A percentile compares a stretch with the other conserved stretches of the same genome.
phyloP scores from a whole-genome alignment of 1,140 invertebrate species.

The Solenopsis invicta region DNA sequence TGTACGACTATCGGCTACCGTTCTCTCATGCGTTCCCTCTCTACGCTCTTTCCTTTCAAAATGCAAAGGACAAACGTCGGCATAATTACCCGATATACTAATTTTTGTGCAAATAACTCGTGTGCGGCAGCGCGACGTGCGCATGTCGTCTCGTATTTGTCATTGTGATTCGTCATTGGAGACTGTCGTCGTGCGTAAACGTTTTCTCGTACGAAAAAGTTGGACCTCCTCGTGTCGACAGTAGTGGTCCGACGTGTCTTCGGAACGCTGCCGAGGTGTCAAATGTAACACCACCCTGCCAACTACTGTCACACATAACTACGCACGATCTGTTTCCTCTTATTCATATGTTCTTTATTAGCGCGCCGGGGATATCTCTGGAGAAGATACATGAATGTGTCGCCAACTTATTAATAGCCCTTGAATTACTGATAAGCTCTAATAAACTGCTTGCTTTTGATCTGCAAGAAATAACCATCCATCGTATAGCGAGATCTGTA shows the following conservation, averaged over 20 bases:
- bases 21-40: neutral
- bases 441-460: neutral
- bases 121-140: constrained; percentile 52
- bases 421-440: constrained; percentile 26
- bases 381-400: neutral
- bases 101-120: constrained; percentile 70
- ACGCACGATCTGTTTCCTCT: constrained; percentile 79
- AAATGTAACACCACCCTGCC: constrained; percentile 85
- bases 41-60: neutral
- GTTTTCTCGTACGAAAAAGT: constrained; percentile 36
- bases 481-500: neutral
- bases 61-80: constrained; percentile 51
- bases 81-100: constrained; percentile 64
- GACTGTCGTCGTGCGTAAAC: constrained; percentile 49
- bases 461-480: neutral
- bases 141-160: constrained; percentile 65
- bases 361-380: constrained; percentile 47
- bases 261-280: constrained; percentile 81
- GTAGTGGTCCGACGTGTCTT: constrained; percentile 80
- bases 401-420: constrained; percentile 37
- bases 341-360: constrained; percentile 69
- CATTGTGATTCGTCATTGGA: constrained; percentile 66
- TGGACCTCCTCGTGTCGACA: constrained; percentile 60
- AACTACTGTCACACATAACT: constrained; percentile 85
- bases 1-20: constrained; percentile 19